Evolutionary conservation across 2,113 vertebrate species (phyloP), one percentile per base, ranked within the genome.

Genomic region (Hemicordylus capensis): DNA sequence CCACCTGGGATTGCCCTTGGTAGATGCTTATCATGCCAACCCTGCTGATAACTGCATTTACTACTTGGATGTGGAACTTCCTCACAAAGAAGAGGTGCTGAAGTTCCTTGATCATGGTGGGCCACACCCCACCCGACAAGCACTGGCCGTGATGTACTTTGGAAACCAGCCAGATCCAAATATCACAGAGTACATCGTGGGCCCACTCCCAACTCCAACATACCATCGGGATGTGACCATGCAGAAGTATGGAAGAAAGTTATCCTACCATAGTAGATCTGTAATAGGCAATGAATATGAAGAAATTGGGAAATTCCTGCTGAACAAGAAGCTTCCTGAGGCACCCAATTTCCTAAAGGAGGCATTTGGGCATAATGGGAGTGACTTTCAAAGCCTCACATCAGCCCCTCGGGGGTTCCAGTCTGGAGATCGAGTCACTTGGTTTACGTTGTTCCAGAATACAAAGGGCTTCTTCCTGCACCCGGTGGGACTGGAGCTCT

Each of bases 401-500:
- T 97, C 92, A 0, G 96, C 78, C 77, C 98, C 98, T 0, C 95
- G 96, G 0, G 98, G 98, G 2, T 85, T 98, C n/a, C 93, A 89
- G 39, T 94, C 97, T 0, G 97, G 97, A 0, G 97, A 98, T 70
- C 95, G 98, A 0, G 64, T 20, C 0, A 97, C 97, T 9, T 99
- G 98, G 98, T 85, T 98, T 2, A 94, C 96, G 1, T 95, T 98
- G 28, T 97, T 97, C 81, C 97, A 97, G 37, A 91, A 94, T 0
- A 1, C 93, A 6, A 91, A 92, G 0, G 97, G 98, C 0, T 95
- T 96, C 79, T 98, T 95, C 76, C 91, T 98, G 74, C 96, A 97
- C 8, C 98, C 98, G 0, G 95, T 98, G 81, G 98, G 98, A 19
- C 94, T 99, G 56, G 98, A 99, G 91, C 90, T 98, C 17, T 94